These are phyloP conservation scores for Globicephala melas DNA, from an alignment of 2,113 vertebrate species.

Conservation along the genomic window DNA sequence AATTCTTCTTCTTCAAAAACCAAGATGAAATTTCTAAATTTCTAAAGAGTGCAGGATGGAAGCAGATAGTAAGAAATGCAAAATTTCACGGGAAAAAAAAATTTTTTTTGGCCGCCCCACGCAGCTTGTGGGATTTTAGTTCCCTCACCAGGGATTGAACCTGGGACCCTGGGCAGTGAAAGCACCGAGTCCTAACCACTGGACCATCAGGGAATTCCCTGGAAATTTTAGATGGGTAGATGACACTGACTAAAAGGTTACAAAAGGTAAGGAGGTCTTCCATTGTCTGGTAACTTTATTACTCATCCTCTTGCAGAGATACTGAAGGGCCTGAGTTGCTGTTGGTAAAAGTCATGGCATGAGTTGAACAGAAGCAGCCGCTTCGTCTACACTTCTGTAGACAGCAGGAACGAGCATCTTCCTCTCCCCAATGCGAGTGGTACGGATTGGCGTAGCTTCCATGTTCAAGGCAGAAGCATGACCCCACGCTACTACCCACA, in stretches of 20 bases:
- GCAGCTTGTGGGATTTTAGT: too few species aligned
- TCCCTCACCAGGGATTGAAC: too few species aligned
- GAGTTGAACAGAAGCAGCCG: rapidly evolving
- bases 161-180: too few species aligned
- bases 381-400: background rate
- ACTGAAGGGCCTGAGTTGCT: background rate
- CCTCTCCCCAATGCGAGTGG: rapidly evolving
- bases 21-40: conserved; percentile 48
- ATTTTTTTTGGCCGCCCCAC: rapidly evolving
- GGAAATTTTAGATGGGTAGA: conserved; percentile 21
- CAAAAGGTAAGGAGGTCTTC: background rate
- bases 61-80: conserved; percentile 62
- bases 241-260: conserved; percentile 58
- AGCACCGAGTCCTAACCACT: too few species aligned
- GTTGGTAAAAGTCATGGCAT: background rate
- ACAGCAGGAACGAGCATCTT: too few species aligned
- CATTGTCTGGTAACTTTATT: background rate
- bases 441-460: too few species aligned
- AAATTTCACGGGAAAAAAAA: too few species aligned
- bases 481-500: rapidly evolving
- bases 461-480: background rate
- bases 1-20: conserved; percentile 78
- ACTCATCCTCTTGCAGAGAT: background rate
- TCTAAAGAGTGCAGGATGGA: conserved; percentile 49
- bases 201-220: too few species aligned